phyloP scores from a whole-genome alignment of 2,113 vertebrate genomes.

The Sceloporus undulatus region DNA sequence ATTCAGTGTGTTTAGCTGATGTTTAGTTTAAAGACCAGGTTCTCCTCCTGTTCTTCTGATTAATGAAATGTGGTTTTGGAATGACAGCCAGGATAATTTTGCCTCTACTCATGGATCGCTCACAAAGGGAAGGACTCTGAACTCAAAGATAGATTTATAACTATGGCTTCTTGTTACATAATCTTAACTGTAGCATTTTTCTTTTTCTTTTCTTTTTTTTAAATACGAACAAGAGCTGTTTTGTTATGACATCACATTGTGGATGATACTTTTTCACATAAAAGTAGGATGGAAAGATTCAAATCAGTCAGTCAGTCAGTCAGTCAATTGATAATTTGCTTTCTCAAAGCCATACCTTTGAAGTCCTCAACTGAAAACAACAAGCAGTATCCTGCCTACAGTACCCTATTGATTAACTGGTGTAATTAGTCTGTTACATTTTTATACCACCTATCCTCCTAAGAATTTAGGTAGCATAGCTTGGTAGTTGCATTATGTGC shows the following conservation, averaged over 20 bases:
- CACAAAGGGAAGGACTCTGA: neutral
- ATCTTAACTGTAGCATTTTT: neutral
- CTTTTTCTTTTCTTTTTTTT: neutral
- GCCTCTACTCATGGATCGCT: neutral
- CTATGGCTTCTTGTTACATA: neutral
- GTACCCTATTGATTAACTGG: neutral
- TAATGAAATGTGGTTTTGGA: slow-evolving; percentile 9
- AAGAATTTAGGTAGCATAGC: neutral
- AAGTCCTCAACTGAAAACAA: neutral
- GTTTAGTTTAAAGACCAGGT: slow-evolving; percentile 23
- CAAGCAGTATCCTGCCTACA: neutral
- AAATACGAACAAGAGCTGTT: neutral
- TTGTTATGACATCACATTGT: neutral
- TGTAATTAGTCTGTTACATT: neutral
- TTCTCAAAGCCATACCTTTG: neutral
- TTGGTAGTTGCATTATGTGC: neutral
- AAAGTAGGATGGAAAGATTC: neutral
- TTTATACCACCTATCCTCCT: neutral
- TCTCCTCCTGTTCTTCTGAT: slow-evolving; percentile 12
- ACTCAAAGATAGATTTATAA: neutral
- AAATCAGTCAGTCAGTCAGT: neutral
- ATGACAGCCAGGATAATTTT: slow-evolving; percentile 8
- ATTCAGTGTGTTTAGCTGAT: neutral
- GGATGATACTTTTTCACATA: neutral
- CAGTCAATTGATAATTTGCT: no score